These are phyloP conservation scores for Drosophila erecta DNA, from an alignment of 1,140 invertebrate genomes.

Conservation along the genomic window DNA sequence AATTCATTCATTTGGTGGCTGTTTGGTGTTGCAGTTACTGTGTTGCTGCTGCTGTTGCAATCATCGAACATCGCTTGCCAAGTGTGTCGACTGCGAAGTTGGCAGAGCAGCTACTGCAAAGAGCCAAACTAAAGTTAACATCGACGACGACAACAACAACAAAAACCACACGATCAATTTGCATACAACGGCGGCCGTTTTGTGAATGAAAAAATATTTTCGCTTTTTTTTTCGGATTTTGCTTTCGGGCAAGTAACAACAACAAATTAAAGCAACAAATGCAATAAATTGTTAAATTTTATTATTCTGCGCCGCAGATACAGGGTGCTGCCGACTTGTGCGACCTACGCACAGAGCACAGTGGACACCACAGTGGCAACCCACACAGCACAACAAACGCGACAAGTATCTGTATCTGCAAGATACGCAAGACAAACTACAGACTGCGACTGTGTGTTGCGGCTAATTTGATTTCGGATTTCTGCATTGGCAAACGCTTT, in stretches of 20 bases:
- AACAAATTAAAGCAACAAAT: constrained; percentile 79
- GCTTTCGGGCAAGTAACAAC: constrained; percentile 57
- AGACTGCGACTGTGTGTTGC: constrained; percentile 46
- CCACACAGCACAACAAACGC: constrained; percentile 38
- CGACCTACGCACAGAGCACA: constrained; percentile 67
- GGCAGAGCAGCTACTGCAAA: constrained; percentile 45
- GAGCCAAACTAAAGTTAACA: constrained; percentile 55
- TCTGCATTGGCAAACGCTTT: constrained; percentile 78
- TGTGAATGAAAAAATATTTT: constrained; percentile 73
- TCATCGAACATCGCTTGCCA: constrained; percentile 75
- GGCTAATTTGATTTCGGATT: constrained; percentile 79
- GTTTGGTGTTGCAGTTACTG: constrained; percentile 35
- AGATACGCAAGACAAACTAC: constrained; percentile 68
- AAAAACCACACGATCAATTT: constrained; percentile 62
- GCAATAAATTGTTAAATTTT: constrained; percentile 83
- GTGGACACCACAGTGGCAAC: constrained; percentile 51
- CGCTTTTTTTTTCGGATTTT: constrained; percentile 38
- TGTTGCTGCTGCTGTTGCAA: constrained; percentile 60
- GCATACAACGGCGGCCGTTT: constrained; percentile 77
- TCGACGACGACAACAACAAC: constrained; percentile 30
- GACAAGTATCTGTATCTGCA: constrained; percentile 72
- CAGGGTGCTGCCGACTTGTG: constrained; percentile 55
- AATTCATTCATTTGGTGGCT: constrained; percentile 65
- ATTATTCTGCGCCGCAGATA: constrained; percentile 66
- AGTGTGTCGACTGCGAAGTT: constrained; percentile 60